phyloP scores from a whole-genome alignment of 64 coral and sea anemone genomes.

The Dendronephthya gigantea region DNA sequence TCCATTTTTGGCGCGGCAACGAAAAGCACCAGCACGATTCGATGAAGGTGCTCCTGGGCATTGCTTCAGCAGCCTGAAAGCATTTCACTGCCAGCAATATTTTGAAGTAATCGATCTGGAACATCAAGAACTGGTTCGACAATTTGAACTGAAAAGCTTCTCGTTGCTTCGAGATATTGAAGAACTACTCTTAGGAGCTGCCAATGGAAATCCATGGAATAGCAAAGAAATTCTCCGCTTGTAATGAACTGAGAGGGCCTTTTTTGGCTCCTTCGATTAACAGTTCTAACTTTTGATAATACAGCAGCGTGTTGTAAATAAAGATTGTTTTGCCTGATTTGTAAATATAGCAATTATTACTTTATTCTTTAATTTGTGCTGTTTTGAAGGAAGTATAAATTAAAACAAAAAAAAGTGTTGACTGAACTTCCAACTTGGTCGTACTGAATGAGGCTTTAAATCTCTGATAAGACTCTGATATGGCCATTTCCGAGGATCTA shows the following conservation, averaged over 20 bases:
- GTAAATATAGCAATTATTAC: background rate
- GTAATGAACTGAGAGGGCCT: constrained; percentile 11
- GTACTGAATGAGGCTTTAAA: background rate
- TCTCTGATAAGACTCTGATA: constrained; percentile 12
- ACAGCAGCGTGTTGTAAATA: constrained; percentile 7
- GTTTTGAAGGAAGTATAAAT: background rate
- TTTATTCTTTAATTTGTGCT: background rate
- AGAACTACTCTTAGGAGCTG: constrained; percentile 16
- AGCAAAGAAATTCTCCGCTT: constrained; percentile 18
- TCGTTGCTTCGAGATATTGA: background rate
- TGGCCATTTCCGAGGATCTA: background rate
- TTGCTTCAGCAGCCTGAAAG: background rate
- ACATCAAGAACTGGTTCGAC: background rate
- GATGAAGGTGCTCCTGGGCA: constrained; percentile 1
- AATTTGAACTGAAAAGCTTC: constrained; percentile 12
- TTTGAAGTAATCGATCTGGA: constrained; percentile 7
- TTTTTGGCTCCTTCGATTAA: constrained; percentile 23
- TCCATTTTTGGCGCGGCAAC: constrained; percentile 12
- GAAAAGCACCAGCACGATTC: constrained; percentile 11
- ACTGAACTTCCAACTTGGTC: background rate
- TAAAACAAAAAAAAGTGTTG: background rate
- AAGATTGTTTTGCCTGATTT: background rate
- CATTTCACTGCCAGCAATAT: constrained; percentile 17
- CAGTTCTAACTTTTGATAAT: constrained; percentile 6
- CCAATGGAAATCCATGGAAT: constrained; percentile 11